Evolutionary conservation across 2,797 vertebrate species (phyloP).

Genomic region (Mormyrops attenuatus): DNA sequence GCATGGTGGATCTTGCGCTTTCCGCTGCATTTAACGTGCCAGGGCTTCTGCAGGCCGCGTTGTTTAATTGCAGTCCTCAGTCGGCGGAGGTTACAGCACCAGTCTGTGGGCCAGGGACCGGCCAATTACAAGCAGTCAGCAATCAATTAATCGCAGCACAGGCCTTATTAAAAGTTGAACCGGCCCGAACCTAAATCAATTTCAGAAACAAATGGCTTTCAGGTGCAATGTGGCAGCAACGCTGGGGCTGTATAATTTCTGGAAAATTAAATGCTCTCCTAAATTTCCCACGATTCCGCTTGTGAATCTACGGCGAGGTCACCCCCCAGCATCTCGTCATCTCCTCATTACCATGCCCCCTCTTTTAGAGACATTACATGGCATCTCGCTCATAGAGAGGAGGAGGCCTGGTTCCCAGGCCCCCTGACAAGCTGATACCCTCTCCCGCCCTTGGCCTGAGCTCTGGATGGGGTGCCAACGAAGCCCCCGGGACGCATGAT

Average conservation of each 20-base stretch:
- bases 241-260: conserved; percentile 36
- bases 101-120: conserved; percentile 30
- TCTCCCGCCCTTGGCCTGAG: not conserved
- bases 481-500: not conserved
- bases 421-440: not conserved
- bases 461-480: not conserved
- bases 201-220: conserved; percentile 38
- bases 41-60: not conserved
- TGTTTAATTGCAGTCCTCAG: conserved; percentile 34
- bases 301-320: not conserved
- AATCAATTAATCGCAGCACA: conserved; percentile 44
- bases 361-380: conserved; percentile 36
- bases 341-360: conserved; percentile 19
- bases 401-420: not conserved
- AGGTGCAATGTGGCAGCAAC: conserved; percentile 26
- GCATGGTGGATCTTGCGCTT: not conserved
- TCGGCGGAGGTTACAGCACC: not conserved
- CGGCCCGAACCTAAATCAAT: conserved; percentile 34
- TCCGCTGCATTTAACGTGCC: not conserved
- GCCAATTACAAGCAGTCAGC: conserved; percentile 39
- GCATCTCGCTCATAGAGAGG: conserved; percentile 28
- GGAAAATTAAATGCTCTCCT: not conserved
- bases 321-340: conserved; percentile 31
- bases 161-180: conserved; percentile 36
- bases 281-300: not conserved